phyloP scores from a whole-genome alignment of 2,113 vertebrate species.

The Motacilla alba region DNA sequence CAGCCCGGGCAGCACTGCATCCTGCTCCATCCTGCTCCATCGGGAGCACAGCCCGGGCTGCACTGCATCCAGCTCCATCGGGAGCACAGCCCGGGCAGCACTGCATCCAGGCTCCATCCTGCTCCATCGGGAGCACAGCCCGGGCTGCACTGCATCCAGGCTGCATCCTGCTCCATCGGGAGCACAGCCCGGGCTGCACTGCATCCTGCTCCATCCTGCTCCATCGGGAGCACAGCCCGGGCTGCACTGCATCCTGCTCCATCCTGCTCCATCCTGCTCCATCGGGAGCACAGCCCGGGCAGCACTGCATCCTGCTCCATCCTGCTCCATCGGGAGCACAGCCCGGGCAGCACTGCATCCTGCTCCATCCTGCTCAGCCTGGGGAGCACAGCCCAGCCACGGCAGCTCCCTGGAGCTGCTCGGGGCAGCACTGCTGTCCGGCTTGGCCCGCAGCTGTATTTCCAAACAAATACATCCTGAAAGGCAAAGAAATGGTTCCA shows the following conservation, averaged over 20 bases:
- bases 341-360: too few species aligned
- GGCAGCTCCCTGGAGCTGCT: accelerated
- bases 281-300: neutral
- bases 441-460: neutral
- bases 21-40: too few species aligned
- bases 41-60: neutral
- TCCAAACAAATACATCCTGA: neutral
- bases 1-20: neutral
- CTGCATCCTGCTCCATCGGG: neutral
- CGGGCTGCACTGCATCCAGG: too few species aligned
- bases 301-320: neutral
- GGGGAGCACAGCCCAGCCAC: neutral
- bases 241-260: too few species aligned
- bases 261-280: too few species aligned
- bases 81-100: neutral
- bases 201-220: too few species aligned
- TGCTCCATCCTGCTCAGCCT: too few species aligned
- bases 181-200: neutral
- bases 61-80: too few species aligned
- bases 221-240: neutral
- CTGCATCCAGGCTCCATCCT: too few species aligned
- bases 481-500: neutral
- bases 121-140: neutral
- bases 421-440: accelerated
- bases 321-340: neutral